These are phyloP conservation scores for Heliconius charithonia DNA, from an alignment of 2,888 invertebrate species.

Conservation along the genomic window DNA sequence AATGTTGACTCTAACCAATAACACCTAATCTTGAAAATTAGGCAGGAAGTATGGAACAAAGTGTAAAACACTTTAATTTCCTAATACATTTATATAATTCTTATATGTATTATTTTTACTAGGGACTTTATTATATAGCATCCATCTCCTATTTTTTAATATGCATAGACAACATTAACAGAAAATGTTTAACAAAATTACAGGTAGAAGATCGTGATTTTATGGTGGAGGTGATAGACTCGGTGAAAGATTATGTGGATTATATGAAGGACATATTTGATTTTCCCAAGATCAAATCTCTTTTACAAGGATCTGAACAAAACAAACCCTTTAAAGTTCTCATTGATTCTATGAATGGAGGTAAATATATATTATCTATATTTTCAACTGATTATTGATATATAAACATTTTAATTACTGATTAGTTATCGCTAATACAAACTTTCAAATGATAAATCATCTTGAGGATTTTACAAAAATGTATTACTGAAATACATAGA, in stretches of 20 bases:
- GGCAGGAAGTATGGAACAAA: background rate
- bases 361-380: constrained; percentile 69
- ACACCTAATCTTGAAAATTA: background rate
- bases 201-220: constrained; percentile 89
- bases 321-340: constrained; percentile 91
- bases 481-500: too few relatives aligned
- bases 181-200: constrained; percentile 40
- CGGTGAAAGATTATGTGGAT: constrained; percentile 93
- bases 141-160: background rate
- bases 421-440: background rate
- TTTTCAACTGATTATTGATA: background rate
- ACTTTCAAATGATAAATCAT: background rate
- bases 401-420: background rate
- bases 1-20: background rate
- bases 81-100: too few relatives aligned
- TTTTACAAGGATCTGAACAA: constrained; percentile 87
- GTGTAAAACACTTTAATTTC: background rate
- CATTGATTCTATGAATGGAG: constrained; percentile 97
- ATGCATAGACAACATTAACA: background rate
- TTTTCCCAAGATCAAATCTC: constrained; percentile 89
- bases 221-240: constrained; percentile 94
- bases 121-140: background rate
- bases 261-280: constrained; percentile 99
- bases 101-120: background rate
- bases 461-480: background rate